These are phyloP conservation scores for Archilochus colubris DNA, from an alignment of 2,113 vertebrate species.

Conservation along the genomic window DNA sequence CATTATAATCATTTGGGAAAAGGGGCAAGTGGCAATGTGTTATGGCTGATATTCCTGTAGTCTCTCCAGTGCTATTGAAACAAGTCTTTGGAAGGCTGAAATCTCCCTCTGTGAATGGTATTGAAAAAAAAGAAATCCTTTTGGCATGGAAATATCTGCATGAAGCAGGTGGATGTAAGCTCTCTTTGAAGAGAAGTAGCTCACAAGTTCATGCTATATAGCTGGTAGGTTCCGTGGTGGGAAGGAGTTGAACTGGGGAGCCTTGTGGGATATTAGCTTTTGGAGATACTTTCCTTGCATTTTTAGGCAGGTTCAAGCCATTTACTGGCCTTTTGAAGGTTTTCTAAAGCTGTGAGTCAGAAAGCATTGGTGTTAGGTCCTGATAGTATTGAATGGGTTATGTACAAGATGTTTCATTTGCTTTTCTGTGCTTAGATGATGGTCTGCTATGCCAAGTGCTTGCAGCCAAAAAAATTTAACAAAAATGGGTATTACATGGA, in stretches of 20 bases:
- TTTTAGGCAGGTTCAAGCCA: neutral
- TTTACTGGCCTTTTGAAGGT: neutral
- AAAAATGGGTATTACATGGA: neutral
- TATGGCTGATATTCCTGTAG: neutral
- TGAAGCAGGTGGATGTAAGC: neutral
- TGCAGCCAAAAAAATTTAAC: neutral
- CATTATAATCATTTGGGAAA: neutral
- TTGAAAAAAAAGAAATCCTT: neutral
- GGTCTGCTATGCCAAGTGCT: neutral
- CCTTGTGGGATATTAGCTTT: neutral
- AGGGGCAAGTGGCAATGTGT: neutral
- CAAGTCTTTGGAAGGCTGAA: neutral
- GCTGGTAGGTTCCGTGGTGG: neutral
- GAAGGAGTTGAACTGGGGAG: neutral
- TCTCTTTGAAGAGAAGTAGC: neutral
- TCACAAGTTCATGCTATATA: rapidly evolving
- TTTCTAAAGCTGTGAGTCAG: neutral
- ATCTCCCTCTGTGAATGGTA: neutral
- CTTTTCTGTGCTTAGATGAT: neutral
- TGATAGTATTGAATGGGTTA: neutral
- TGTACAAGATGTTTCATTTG: neutral
- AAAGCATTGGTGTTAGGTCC: neutral
- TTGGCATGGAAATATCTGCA: neutral
- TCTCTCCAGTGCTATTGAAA: neutral
- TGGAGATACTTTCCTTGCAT: neutral